Percentiles rank a stretch among this genome's conserved stretches.
phyloP scores from a whole-genome alignment of 2,113 vertebrate genomes.

The Solea solea region DNA sequence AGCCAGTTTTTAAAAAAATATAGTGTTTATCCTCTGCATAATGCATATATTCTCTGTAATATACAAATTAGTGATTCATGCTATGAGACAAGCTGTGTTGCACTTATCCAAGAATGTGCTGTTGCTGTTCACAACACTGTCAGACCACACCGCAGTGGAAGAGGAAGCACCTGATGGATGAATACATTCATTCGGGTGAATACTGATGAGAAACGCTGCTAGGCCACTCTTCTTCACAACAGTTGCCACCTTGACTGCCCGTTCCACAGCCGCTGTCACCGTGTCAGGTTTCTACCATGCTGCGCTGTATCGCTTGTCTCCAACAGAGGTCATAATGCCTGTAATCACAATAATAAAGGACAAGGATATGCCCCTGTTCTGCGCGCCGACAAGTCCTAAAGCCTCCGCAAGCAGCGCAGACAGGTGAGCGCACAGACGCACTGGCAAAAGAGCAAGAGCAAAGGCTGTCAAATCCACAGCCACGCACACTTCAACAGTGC shows the following conservation, averaged over 20 bases:
- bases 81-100: constrained; percentile 37
- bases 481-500: neutral
- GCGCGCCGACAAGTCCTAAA: constrained; percentile 22
- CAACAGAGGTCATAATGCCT: constrained; percentile 71
- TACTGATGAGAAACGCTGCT: constrained; percentile 58
- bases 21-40: neutral
- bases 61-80: constrained; percentile 33
- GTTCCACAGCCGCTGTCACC: constrained; percentile 52
- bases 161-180: constrained; percentile 64
- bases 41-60: constrained; percentile 5
- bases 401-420: neutral
- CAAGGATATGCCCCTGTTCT: constrained; percentile 37
- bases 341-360: constrained; percentile 62
- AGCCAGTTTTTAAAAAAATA: neutral
- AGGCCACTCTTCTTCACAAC: constrained; percentile 31
- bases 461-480: constrained; percentile 14
- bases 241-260: constrained; percentile 58
- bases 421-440: constrained; percentile 18
- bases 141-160: constrained; percentile 42
- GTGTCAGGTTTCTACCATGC: constrained; percentile 51
- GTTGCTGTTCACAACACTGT: constrained; percentile 50
- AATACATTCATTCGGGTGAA: constrained; percentile 45
- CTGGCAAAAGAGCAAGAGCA: constrained; percentile 7
- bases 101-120: constrained; percentile 40
- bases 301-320: constrained; percentile 57